Evolutionary conservation across 2,113 vertebrate genomes (phyloP).

Genomic region (Coturnix japonica): DNA sequence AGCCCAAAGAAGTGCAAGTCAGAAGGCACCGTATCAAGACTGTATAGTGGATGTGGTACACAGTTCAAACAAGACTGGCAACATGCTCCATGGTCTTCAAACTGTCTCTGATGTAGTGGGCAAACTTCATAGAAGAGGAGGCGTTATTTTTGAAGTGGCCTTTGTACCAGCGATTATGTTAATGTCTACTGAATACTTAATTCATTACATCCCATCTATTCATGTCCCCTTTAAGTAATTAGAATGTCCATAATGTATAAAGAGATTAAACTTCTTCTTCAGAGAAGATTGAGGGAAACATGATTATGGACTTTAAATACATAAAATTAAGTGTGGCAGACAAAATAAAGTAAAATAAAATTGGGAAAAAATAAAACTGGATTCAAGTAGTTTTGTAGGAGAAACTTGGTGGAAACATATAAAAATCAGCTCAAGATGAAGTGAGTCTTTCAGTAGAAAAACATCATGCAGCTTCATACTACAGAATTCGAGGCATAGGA

Average conservation of each 20-base stretch:
- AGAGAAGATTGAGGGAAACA: neutral
- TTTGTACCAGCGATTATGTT: neutral
- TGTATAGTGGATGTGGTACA: too few species aligned
- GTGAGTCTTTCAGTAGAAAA: neutral
- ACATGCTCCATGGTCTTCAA: too few species aligned
- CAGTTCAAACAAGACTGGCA: too few species aligned
- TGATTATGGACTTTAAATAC: neutral
- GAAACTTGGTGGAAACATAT: neutral
- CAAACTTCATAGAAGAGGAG: neutral
- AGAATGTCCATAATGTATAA: neutral
- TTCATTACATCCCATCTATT: neutral
- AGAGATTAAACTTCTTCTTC: neutral
- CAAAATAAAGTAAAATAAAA: neutral
- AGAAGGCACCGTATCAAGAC: too few species aligned
- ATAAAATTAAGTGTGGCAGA: neutral
- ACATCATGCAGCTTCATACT: too few species aligned
- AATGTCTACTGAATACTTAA: neutral
- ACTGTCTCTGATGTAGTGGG: neutral
- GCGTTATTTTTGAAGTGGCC: too few species aligned
- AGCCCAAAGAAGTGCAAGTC: too few species aligned
- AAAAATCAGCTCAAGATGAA: neutral
- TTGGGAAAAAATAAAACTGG: neutral
- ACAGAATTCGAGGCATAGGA: neutral
- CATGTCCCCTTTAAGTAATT: neutral
- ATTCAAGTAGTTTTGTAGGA: neutral